Percentiles rank a stretch among this genome's conserved stretches.
Conservation (phyloP, 2,888 invertebrate genomes). For the Tillus elongatus region DNA sequence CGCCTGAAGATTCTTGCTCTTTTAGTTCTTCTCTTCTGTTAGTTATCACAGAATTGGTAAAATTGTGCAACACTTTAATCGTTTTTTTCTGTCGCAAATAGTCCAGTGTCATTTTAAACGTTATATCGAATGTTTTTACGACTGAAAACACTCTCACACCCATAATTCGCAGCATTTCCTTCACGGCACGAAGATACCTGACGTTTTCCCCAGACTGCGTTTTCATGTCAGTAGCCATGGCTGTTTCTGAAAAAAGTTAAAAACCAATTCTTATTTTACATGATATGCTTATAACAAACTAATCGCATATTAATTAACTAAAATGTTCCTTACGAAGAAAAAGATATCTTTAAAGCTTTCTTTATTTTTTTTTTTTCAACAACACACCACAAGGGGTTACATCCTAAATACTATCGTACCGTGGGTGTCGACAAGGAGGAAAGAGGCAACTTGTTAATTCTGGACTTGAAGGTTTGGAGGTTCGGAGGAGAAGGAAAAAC, state of each 20-base stretch:
- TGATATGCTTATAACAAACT: too few species aligned
- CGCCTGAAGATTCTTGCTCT: background rate
- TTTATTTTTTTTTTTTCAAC: too few species aligned
- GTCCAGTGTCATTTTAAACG: background rate
- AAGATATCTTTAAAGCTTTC: too few species aligned
- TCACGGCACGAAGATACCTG: background rate
- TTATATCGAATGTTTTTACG: background rate
- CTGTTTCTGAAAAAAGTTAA: slow-evolving; percentile 1
- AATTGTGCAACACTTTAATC: background rate
- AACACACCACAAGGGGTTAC: too few species aligned
- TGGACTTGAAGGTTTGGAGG: too few species aligned
- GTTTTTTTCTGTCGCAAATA: background rate
- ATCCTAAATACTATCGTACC: too few species aligned
- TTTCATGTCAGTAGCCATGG: background rate
- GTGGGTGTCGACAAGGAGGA: too few species aligned
- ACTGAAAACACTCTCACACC: background rate
- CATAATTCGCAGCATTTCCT: background rate
- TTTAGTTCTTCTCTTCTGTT: background rate
- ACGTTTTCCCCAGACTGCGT: background rate
- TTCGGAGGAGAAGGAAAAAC: too few species aligned
- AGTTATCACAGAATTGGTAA: background rate
- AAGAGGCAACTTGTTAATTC: too few species aligned
- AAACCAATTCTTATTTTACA: too few species aligned
- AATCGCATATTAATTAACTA: too few species aligned
- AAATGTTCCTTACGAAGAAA: too few species aligned